Base-by-base conservation (phyloP, 2,113 vertebrate genomes). In the Bothrops jararaca region DNA sequence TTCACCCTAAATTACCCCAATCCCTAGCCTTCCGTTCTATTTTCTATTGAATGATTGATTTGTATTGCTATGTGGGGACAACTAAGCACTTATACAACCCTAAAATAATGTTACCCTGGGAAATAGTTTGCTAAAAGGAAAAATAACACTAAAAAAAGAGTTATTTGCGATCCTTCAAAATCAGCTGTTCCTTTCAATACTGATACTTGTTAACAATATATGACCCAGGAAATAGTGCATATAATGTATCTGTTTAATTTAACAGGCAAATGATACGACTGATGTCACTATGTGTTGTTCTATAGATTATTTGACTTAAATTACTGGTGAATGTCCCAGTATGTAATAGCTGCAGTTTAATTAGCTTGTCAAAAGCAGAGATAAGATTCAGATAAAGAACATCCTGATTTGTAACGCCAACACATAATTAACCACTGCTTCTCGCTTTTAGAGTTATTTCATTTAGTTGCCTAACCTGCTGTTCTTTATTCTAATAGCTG, bases 181-280 rank as follows among this genome's bases (percentile, higher is more conserved):
- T 42, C 18, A 80, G 74, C 34, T 39, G 34, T 80, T 0, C 2
- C 10, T 91, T 54, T 34, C 52, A 64, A 29, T n/a, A 53, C n/a
- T 91, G 6, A 91, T 2, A 13, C n/a, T 94, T n/a, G 26, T 1
- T 4, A 85, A 23, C 86, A 93, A 88, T 0, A 2, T n/a, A 0
- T 0, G 0, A 0, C 60, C 26, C 22, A 18, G 54, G 10, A 48
- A 10, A 45, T 60, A 45, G 9, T 50, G 22, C 20, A 74, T 74
- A 34, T 15, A 52, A 53, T 48, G 8, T 23, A 56, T 57, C 2
- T 89, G 54, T 42, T 7, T 80, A n/a, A 60, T 50, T 85, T 45
- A 42, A 57, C 74, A 22, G 29, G 34, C 7, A 88, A 26, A 26
- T 92, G 53, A 8, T n/a, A 39, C 42, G 52, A 52, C 24, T 74